phyloP scores from a whole-genome alignment of 1,140 invertebrate genomes.

The Hypsibius dujardini region DNA sequence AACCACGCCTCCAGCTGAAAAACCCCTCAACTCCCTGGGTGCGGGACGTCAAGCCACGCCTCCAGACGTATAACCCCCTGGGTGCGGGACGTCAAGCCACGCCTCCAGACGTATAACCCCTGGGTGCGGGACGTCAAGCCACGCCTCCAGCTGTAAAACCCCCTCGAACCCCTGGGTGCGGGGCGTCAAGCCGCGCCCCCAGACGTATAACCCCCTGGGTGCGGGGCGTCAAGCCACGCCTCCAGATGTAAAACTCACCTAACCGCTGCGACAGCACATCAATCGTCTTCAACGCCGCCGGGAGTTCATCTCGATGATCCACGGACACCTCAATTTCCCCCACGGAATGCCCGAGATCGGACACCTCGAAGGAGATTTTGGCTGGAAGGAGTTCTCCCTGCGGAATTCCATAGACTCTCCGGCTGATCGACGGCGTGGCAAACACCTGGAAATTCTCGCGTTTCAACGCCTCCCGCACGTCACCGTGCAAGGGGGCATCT shows the following conservation, averaged over 20 bases:
- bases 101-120: too few relatives aligned
- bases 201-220: too few relatives aligned
- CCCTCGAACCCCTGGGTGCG: too few relatives aligned
- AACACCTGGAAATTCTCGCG: neutral
- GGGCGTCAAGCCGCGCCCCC: too few relatives aligned
- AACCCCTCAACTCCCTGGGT: too few relatives aligned
- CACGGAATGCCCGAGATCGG: neutral
- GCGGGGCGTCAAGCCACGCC: too few relatives aligned
- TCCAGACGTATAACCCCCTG: too few relatives aligned
- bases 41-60: too few relatives aligned
- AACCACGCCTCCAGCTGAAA: too few relatives aligned
- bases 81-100: too few relatives aligned
- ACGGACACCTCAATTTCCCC: constrained; percentile 12
- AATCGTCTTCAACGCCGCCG: neutral
- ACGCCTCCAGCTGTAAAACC: too few relatives aligned
- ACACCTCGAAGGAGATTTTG: neutral
- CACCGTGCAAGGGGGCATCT: neutral
- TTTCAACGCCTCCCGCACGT: neutral
- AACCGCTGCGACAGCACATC: neutral
- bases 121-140: too few relatives aligned
- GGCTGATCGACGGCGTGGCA: neutral
- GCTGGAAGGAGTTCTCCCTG: neutral
- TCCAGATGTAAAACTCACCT: neutral
- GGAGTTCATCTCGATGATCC: neutral
- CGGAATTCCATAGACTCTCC: neutral